phyloP scores from a whole-genome alignment of 53 echinoderm and acorn worm genomes.

The Echinarachnius parma region DNA sequence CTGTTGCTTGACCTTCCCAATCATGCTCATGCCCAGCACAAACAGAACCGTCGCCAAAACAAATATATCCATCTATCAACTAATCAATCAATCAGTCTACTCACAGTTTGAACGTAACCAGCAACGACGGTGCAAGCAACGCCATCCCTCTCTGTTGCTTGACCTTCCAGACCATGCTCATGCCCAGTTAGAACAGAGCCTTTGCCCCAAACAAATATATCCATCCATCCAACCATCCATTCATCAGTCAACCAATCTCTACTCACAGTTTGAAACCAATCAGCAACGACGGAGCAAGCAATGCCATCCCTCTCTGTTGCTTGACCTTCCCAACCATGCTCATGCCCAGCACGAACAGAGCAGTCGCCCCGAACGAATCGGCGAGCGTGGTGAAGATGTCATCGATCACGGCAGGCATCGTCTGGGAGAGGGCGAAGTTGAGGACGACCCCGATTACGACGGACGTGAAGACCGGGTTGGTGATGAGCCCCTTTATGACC shows the following conservation, averaged over 20 bases:
- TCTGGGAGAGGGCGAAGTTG: slow-evolving; percentile 60
- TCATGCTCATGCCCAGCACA: slow-evolving; percentile 72
- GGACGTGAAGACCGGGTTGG: slow-evolving; percentile 61
- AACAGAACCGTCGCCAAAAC: slow-evolving; percentile 69
- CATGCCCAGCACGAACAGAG: slow-evolving; percentile 76
- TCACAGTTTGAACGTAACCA: slow-evolving; percentile 30
- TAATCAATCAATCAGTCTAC: background rate
- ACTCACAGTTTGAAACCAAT: slow-evolving; percentile 84
- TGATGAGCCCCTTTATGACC: slow-evolving; percentile 56
- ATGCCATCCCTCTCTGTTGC: slow-evolving; percentile 50
- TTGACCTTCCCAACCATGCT: slow-evolving; percentile 76
- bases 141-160: slow-evolving; percentile 52
- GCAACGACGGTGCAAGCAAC: slow-evolving; percentile 58
- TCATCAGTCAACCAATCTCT: background rate
- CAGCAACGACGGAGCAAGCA: slow-evolving; percentile 61
- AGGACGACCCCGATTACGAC: slow-evolving; percentile 65
- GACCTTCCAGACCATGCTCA: slow-evolving; percentile 75
- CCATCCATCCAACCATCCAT: background rate
- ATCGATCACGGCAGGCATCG: slow-evolving; percentile 43
- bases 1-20: slow-evolving; percentile 65
- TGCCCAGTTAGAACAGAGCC: slow-evolving; percentile 45
- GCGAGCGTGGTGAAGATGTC: slow-evolving; percentile 63
- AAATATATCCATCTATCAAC: background rate
- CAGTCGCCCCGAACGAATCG: slow-evolving; percentile 69
- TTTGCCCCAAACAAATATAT: background rate